Percentiles rank a stretch among this genome's conserved stretches.
Evolutionary conservation across 2,888 invertebrate species (phyloP).

Genomic region (Coecobrya sp.): DNA sequence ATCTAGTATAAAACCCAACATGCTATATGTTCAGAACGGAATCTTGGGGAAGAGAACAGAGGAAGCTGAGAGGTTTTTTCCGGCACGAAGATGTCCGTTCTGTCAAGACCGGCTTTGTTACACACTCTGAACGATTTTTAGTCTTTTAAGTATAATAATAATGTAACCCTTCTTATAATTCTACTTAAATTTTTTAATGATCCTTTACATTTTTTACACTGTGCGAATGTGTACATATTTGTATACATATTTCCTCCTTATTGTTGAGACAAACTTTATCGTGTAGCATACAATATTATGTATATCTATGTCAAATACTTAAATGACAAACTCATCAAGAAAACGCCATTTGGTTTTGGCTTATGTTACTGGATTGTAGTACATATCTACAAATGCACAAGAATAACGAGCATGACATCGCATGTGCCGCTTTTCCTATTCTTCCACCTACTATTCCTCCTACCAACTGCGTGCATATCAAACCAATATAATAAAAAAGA

Average conservation of each 20-base stretch:
- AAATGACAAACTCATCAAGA: constrained; percentile 11
- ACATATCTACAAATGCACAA: background rate
- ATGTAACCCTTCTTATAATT: too few species aligned
- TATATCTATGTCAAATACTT: background rate
- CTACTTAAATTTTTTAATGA: too few species aligned
- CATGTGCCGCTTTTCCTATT: background rate
- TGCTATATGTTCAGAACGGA: background rate
- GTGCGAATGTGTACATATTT: too few species aligned
- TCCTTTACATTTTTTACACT: too few species aligned
- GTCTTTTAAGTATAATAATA: background rate
- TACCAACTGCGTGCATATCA: background rate
- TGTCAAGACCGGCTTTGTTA: background rate
- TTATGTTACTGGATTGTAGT: background rate
- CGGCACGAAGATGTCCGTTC: background rate
- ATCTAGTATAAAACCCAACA: background rate
- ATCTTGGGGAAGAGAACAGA: background rate
- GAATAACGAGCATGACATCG: background rate
- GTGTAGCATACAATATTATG: too few species aligned
- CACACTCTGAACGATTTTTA: background rate
- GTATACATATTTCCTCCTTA: too few species aligned
- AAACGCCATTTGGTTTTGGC: background rate
- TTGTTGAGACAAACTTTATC: too few species aligned
- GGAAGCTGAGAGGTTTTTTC: background rate
- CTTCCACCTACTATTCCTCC: background rate
- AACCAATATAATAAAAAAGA: constrained; percentile 37